phyloP scores from a whole-genome alignment of 2,888 invertebrate species.

The Eupithecia abbreviata region DNA sequence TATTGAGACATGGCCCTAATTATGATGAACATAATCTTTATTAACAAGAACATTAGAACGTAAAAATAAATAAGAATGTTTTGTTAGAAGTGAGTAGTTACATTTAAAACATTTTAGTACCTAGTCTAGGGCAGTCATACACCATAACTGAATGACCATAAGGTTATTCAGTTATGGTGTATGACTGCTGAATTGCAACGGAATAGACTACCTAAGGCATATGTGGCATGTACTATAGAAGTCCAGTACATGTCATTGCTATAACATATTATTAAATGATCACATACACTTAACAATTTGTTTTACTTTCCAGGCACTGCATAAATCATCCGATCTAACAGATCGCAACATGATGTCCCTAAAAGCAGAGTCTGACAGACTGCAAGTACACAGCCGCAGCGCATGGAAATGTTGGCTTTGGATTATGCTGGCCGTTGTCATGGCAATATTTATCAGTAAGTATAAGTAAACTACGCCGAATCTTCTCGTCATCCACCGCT shows the following conservation, averaged over 20 bases:
- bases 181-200: neutral
- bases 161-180: too few species aligned
- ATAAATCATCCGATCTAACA: constrained; percentile 90
- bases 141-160: too few species aligned
- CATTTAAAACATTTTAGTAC: too few species aligned
- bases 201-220: neutral
- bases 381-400: constrained; percentile 92
- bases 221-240: neutral
- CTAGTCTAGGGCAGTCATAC: too few species aligned
- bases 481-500: too few species aligned
- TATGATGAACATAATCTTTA: too few species aligned
- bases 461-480: constrained; percentile 38
- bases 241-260: neutral
- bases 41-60: too few species aligned
- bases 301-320: constrained; percentile 82
- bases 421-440: constrained; percentile 93
- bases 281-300: neutral
- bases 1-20: neutral
- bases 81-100: too few species aligned
- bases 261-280: neutral
- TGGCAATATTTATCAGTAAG: constrained; percentile 94
- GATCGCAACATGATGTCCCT: constrained; percentile 91
- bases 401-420: constrained; percentile 98
- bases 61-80: too few species aligned
- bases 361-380: constrained; percentile 90